These are phyloP conservation scores for Oceanodroma tethys DNA, from an alignment of 2,113 vertebrate species.

Conservation along the genomic window DNA sequence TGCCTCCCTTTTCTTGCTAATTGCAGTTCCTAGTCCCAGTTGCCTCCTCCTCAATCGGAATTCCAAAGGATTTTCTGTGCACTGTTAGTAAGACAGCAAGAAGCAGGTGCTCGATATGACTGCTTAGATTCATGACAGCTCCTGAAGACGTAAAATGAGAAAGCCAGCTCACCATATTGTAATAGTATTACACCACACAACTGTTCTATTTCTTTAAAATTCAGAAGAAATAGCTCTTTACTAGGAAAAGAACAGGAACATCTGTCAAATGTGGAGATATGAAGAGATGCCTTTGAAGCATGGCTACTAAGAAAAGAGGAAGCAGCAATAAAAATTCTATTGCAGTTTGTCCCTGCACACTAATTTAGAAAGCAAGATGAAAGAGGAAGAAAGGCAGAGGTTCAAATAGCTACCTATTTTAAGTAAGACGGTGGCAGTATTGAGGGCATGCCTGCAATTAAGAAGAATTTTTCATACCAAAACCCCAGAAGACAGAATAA, in stretches of 20 bases:
- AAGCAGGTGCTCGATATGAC: not conserved
- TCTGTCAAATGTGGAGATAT: not conserved
- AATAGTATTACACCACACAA: not conserved
- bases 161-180: not conserved
- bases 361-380: not conserved
- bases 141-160: not conserved
- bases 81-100: not conserved
- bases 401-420: not conserved
- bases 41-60: not conserved
- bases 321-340: not conserved
- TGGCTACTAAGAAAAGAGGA: not conserved
- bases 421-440: not conserved
- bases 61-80: slow-evolving; percentile 28
- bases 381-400: slow-evolving; percentile 11
- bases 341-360: not conserved
- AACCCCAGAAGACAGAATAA: not conserved
- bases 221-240: not conserved
- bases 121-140: not conserved
- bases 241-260: not conserved
- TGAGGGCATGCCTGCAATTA: not conserved
- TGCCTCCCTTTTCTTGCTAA: not conserved
- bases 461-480: not conserved
- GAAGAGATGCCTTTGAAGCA: not conserved
- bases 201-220: not conserved
- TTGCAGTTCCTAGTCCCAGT: not conserved